Conservation (phyloP, 2,888 invertebrate genomes). For the Cryptus viduatorius region DNA sequence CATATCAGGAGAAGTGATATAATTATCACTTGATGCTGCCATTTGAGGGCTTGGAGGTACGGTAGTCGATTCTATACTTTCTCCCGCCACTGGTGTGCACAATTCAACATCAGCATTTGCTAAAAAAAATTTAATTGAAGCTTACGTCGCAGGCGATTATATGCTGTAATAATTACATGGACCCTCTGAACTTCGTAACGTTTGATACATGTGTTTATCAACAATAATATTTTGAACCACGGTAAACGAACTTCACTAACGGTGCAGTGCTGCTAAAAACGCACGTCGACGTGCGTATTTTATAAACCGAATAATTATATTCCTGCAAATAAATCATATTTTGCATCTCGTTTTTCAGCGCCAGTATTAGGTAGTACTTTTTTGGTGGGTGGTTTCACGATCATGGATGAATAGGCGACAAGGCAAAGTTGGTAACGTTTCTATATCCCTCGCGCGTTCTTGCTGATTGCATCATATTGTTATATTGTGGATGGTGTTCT, state of each 20-base stretch:
- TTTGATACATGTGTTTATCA: not conserved
- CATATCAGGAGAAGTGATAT: conserved; percentile 16
- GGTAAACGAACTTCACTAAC: not conserved
- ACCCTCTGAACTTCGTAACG: not conserved
- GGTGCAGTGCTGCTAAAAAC: no score
- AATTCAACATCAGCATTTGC: not conserved
- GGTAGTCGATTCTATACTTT: not conserved
- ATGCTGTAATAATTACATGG: not conserved
- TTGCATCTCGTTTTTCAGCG: no score
- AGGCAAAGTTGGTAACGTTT: no score
- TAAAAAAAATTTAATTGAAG: not conserved
- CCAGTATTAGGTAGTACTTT: no score
- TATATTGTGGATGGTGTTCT: no score
- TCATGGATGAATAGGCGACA: no score
- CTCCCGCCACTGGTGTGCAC: not conserved
- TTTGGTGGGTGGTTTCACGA: no score
- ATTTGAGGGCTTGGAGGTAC: not conserved
- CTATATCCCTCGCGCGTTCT: no score
- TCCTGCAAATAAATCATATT: not conserved
- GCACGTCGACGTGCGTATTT: no score
- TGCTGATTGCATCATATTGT: no score
- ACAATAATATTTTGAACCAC: not conserved
- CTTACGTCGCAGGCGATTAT: not conserved
- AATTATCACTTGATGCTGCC: conserved; percentile 16
- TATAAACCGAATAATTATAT: no score